These are phyloP conservation scores for Palythoa grandis DNA, from an alignment of 92 coral and sea anemone species.

Conservation along the genomic window DNA sequence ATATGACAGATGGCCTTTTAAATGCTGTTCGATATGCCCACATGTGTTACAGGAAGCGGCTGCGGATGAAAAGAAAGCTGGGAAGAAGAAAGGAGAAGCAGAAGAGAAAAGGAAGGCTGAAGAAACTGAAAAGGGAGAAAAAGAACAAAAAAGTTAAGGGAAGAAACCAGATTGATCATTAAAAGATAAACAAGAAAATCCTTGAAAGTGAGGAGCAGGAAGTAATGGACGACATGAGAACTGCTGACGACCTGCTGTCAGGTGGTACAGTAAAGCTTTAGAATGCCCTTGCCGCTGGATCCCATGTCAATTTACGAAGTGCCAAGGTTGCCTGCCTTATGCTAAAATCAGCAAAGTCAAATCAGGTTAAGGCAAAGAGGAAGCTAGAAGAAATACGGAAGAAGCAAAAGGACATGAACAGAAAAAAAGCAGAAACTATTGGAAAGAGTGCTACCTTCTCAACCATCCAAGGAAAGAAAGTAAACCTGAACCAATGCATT, in stretches of 20 bases:
- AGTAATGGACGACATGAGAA: neutral
- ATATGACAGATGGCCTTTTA: no score
- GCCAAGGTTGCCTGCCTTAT: no score
- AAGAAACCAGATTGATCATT: conserved; percentile 39
- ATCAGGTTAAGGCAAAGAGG: conserved; percentile 48
- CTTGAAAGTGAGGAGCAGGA: conserved; percentile 33
- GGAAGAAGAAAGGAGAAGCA: conserved; percentile 10
- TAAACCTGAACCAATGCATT: no score
- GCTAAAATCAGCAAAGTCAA: no score
- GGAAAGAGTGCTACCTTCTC: neutral
- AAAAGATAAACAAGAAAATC: conserved; percentile 21
- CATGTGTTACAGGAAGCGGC: no score
- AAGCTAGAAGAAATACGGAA: conserved; percentile 42
- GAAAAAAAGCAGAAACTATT: conserved; percentile 48
- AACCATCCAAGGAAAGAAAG: no score
- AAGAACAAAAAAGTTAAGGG: conserved; percentile 50
- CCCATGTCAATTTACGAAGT: conserved; percentile 34
- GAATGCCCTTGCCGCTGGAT: conserved; percentile 11
- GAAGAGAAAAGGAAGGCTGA: conserved; percentile 30
- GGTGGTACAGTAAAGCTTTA: neutral
- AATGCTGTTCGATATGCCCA: no score
- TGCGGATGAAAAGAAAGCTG: neutral
- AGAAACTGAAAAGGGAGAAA: conserved; percentile 27
- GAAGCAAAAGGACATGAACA: conserved; percentile 48
- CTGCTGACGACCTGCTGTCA: conserved; percentile 48